Evolutionary conservation across 2,888 invertebrate species (phyloP).

Genomic region (Xylota sylvarum): DNA sequence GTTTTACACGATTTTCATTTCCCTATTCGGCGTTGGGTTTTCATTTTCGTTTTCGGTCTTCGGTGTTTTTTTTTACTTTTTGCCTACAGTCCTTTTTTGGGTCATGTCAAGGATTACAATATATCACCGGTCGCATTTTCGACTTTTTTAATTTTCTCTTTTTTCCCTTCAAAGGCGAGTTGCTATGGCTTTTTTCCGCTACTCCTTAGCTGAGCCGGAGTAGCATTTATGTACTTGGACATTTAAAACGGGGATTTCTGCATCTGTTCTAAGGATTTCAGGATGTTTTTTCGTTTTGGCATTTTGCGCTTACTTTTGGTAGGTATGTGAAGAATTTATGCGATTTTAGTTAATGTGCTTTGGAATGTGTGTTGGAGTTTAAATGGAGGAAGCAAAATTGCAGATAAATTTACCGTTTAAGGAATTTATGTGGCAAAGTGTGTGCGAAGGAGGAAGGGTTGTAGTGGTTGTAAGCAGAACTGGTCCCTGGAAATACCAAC

Average conservation of each 20-base stretch:
- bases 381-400: slow-evolving; percentile 2
- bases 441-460: no score
- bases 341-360: slow-evolving; percentile 66
- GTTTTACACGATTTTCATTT: slow-evolving; percentile 62
- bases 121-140: slow-evolving; percentile 74
- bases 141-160: slow-evolving; percentile 58
- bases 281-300: slow-evolving; percentile 55
- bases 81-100: slow-evolving; percentile 71
- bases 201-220: slow-evolving; percentile 23
- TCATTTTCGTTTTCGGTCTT: no score
- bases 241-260: slow-evolving; percentile 68
- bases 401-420: slow-evolving; percentile 14
- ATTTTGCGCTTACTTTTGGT: slow-evolving; percentile 59
- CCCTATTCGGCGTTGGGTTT: slow-evolving; percentile 16
- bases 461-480: no score
- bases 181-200: slow-evolving; percentile 11
- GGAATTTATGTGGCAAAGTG: not conserved
- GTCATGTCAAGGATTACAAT: slow-evolving; percentile 76
- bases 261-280: slow-evolving; percentile 60
- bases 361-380: slow-evolving; percentile 58
- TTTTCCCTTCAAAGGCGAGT: slow-evolving; percentile 14
- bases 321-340: slow-evolving; percentile 68
- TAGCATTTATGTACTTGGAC: slow-evolving; percentile 47
- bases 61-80: slow-evolving; percentile 30
- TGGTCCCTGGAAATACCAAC: no score